Percentiles rank a stretch among this genome's conserved stretches.
phyloP scores from a whole-genome alignment of 2,113 vertebrate species.

The Rhagologus leucostigma region DNA sequence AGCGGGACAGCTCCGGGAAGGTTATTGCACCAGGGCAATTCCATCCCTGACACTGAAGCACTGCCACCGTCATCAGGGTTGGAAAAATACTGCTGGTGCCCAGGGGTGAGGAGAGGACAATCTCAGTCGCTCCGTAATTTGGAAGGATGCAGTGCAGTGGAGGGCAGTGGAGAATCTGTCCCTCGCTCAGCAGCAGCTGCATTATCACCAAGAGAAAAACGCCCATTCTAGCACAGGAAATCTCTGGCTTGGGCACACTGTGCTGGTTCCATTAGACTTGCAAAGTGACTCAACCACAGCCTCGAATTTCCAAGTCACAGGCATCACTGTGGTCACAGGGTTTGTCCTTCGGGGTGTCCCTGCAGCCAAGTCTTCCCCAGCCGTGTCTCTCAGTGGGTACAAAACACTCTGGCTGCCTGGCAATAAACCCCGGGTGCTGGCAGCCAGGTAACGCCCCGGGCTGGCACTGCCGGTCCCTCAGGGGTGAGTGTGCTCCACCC shows the following conservation, averaged over 20 bases:
- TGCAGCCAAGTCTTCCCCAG: not conserved
- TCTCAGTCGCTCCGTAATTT: not conserved
- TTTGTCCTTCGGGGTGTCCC: not conserved
- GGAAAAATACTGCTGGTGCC: not conserved
- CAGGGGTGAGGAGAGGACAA: not conserved
- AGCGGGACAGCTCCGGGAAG: not conserved
- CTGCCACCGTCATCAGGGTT: not conserved
- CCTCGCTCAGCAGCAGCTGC: not conserved
- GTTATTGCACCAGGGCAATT: not conserved
- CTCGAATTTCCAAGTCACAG: not conserved
- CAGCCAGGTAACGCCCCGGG: not conserved
- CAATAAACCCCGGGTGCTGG: fast-evolving
- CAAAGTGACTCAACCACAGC: not conserved
- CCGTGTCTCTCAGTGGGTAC: not conserved
- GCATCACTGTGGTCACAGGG: not conserved
- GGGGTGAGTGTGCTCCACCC: not conserved
- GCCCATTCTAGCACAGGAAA: not conserved
- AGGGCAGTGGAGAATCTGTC: not conserved
- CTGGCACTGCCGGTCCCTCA: not conserved
- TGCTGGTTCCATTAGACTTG: not conserved
- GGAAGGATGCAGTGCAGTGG: not conserved
- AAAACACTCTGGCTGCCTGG: not conserved
- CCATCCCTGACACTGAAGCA: not conserved
- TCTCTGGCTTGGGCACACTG: not conserved
- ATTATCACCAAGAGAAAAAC: not conserved